Base-by-base conservation (phyloP, 2,888 invertebrate species). In the Ptilodon capucinus region DNA sequence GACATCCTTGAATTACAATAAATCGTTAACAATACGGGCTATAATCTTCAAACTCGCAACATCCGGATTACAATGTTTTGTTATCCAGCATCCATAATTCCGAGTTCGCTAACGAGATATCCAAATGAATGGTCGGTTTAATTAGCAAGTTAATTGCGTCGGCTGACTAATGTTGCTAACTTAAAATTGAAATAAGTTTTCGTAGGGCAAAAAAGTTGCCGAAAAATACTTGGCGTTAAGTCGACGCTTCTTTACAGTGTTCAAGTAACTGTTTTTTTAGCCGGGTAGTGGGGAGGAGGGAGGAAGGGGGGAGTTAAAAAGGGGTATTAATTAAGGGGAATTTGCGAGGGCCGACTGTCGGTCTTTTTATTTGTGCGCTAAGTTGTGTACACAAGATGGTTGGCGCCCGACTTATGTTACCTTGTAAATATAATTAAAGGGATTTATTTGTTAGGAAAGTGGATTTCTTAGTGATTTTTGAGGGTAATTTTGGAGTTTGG, bases 121-220 rank as follows among this genome's bases (percentile, higher is more conserved):
- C 14, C 16, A 49, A 61, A 64, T 51, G 51, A 59, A 64, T 61
- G 48, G 57, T 54, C 47, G 51, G 61, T 65, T 59, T 61, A 63
- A 65, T 65, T 65, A 63, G 46, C 51, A 57, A 64, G 53, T 64
- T 59, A 59, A 66, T 61, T 51, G 64, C 51, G 51, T 39, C 42
- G 38, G 40, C 39, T 25, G 38, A 51, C 56, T 56, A 63, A 65
- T 63, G 66, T 55, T 63, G 56, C 56, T 40, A 66, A 66, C 59
- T 66, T 64, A 36, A 55, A 61, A 64, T 61, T 64, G 51, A 64
- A 65, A 64, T 57, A 64, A 65, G 54, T 63, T 38, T 63, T 53
- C 34, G 45, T 38, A 50, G 40, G 30, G 49, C 51, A 64, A 65
- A 65, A 66, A 66, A 58, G 44, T 8, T n/a, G 9, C 47, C 44